Conservation (phyloP, 2,888 invertebrate species). For the Drosophila seclusa region DNA sequence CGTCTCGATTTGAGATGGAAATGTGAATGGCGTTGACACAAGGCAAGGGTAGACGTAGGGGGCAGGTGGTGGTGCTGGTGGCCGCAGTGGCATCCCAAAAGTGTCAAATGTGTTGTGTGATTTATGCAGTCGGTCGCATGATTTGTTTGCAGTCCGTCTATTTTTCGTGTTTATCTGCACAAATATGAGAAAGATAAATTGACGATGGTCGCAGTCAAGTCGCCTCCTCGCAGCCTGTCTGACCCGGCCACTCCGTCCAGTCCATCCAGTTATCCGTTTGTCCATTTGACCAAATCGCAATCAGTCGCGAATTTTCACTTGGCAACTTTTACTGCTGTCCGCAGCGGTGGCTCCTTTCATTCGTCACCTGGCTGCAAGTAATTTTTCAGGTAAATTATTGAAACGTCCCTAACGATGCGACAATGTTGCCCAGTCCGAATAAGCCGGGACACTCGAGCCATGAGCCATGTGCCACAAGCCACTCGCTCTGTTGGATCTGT, state of each 20-base stretch:
- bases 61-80: background rate
- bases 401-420: constrained; percentile 59
- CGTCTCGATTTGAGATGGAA: constrained; percentile 39
- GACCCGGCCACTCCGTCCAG: constrained; percentile 14
- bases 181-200: constrained; percentile 82
- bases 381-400: constrained; percentile 68
- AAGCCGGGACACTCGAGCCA: background rate
- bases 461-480: constrained; percentile 5
- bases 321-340: constrained; percentile 76
- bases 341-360: constrained; percentile 67
- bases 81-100: constrained; percentile 78
- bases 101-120: constrained; percentile 83
- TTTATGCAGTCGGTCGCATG: constrained; percentile 83
- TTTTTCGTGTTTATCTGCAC: constrained; percentile 80
- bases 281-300: constrained; percentile 65
- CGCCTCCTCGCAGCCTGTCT: constrained; percentile 12
- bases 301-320: constrained; percentile 75
- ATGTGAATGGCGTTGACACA: constrained; percentile 15
- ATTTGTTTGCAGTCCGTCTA: constrained; percentile 84
- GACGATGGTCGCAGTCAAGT: constrained; percentile 47
- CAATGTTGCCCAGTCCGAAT: constrained; percentile 5
- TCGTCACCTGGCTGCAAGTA: constrained; percentile 69
- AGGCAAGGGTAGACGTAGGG: background rate
- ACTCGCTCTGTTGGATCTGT: constrained; percentile 28
- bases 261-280: constrained; percentile 21